Conservation (phyloP, 2,113 vertebrate species). For the Myrmophylax atrothorax region DNA sequence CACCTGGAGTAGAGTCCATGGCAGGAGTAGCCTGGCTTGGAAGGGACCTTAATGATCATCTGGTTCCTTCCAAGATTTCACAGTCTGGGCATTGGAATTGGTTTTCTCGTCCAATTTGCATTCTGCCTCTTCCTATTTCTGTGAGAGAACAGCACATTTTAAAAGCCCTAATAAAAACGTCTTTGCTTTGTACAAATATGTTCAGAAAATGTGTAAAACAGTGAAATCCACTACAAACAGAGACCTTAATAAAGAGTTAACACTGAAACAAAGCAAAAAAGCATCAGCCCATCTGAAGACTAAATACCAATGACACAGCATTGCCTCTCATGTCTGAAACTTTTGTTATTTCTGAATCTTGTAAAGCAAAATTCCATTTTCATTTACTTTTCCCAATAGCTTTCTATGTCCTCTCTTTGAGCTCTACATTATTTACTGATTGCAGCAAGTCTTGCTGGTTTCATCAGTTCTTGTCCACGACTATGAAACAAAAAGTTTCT, state of each 20-base stretch:
- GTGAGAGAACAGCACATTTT: not conserved
- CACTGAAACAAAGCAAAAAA: not conserved
- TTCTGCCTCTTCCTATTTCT: not conserved
- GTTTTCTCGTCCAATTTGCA: not conserved
- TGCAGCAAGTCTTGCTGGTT: not conserved
- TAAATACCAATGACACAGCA: not conserved
- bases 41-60: not conserved
- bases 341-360: not conserved
- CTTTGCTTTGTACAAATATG: not conserved
- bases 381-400: not conserved
- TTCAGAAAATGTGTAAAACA: not conserved
- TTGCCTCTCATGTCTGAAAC: not conserved
- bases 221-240: not conserved
- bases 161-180: not conserved
- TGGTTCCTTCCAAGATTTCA: not conserved
- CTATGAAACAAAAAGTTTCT: not conserved
- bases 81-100: not conserved
- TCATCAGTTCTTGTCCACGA: not conserved
- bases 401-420: not conserved
- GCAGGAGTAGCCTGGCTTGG: not conserved
- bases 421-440: not conserved
- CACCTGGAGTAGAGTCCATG: not conserved
- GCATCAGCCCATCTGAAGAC: not conserved
- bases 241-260: not conserved
- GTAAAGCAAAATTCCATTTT: constrained; percentile 22